Evolutionary conservation across 2,888 invertebrate genomes (phyloP).

Genomic region (Callosobruchus maculatus): DNA sequence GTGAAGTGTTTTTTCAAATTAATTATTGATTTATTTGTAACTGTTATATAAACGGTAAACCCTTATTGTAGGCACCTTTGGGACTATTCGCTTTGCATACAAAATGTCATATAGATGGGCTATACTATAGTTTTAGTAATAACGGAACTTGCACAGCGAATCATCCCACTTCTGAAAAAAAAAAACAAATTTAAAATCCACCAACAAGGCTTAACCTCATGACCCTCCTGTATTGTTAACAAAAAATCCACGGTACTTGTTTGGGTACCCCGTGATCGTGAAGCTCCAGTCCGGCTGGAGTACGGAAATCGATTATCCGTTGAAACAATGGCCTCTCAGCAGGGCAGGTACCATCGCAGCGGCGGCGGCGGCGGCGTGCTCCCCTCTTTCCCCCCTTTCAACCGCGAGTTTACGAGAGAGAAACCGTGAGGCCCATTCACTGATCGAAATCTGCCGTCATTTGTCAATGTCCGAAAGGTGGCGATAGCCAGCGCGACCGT

Average conservation of each 20-base stretch:
- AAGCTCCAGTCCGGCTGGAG: background rate
- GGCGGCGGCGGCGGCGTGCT: background rate
- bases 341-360: constrained; percentile 13
- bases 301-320: constrained; percentile 21
- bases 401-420: constrained; percentile 38
- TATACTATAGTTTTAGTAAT: too few relatives aligned
- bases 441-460: constrained; percentile 74
- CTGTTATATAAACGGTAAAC: too few relatives aligned
- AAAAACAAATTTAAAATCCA: background rate
- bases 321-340: constrained; percentile 42
- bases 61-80: too few relatives aligned
- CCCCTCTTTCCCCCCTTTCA: background rate
- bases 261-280: background rate
- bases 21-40: too few relatives aligned
- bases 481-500: constrained; percentile 48
- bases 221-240: background rate
- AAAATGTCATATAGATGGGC: too few relatives aligned
- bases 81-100: too few relatives aligned
- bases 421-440: constrained; percentile 52
- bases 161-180: too few relatives aligned
- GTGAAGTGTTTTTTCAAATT: too few relatives aligned
- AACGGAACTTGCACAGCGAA: too few relatives aligned
- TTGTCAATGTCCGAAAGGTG: constrained; percentile 69
- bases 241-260: background rate
- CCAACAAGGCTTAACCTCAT: background rate